phyloP scores from a whole-genome alignment of 2,797 vertebrate species.

The Lutjanus argentimaculatus region DNA sequence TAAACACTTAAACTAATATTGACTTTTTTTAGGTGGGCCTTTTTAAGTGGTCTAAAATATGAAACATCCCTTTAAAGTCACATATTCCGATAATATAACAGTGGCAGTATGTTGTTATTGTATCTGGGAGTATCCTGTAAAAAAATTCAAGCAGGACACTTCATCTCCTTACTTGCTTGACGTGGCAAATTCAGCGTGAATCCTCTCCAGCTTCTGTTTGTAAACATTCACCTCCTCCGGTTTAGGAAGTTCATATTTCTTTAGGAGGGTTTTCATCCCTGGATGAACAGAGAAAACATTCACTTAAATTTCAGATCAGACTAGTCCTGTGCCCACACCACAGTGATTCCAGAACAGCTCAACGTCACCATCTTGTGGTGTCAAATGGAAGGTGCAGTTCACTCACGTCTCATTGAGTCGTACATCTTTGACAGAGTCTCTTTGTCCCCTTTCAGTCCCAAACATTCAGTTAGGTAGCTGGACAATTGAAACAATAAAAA shows the following conservation, averaged over 20 bases:
- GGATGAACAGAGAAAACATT: constrained; percentile 2
- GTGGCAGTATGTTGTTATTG: not conserved
- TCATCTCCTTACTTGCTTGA: constrained; percentile 87
- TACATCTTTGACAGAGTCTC: constrained; percentile 88
- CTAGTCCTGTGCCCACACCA: rapidly evolving
- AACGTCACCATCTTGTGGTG: constrained; percentile 67
- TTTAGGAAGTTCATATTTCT: constrained; percentile 92
- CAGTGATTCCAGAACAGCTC: constrained; percentile 1
- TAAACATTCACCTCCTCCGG: constrained; percentile 88
- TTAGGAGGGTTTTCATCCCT: constrained; percentile 94
- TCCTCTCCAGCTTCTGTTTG: constrained; percentile 94
- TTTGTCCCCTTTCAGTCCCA: constrained; percentile 90
- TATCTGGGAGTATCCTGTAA: not conserved
- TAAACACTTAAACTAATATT: too few relatives aligned
- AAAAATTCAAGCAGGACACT: not conserved
- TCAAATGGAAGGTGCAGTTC: constrained; percentile 26
- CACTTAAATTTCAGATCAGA: not conserved
- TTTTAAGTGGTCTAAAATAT: too few relatives aligned
- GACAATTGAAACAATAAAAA: not conserved
- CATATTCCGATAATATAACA: not conserved
- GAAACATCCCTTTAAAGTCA: not conserved
- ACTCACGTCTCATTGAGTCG: constrained; percentile 96
- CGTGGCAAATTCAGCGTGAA: constrained; percentile 89
- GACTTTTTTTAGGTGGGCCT: too few relatives aligned
- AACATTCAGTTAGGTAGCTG: constrained; percentile 94